Base-by-base conservation (phyloP, 2,113 vertebrate genomes). In the Dicrurus megarhynchus region DNA sequence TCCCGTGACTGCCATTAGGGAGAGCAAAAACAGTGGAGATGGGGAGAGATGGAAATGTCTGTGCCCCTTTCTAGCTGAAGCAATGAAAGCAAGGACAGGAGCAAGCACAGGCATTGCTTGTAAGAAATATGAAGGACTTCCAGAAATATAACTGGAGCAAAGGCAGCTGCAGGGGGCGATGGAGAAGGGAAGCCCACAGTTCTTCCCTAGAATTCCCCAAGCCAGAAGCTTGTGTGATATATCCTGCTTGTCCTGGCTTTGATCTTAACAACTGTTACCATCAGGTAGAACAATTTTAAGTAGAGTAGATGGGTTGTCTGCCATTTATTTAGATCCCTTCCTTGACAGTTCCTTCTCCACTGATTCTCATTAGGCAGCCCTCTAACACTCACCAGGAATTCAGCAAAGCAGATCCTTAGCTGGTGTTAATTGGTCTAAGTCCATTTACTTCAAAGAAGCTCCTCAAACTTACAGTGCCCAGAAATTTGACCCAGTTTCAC, bases 401-500 rank as follows among this genome's bases (percentile, higher is more conserved):
- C 70, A 7, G 65, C 42, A 93, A 89, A 95, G 74, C 89, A 85
- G 87, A 89, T 79, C 81, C 42, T 91, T 84, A 89, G n/a, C 69
- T 79, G 65, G 26, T 93, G 65, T 87, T 94, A 91, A 95, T 84
- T 92, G 89, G 49, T 71, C 56, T 78, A 68, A 92, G 77, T 91
- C 77, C n/a, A 84, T 89, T 94, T 87, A 65, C 81, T 94, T 93
- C 89, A 93, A 87, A 96, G 84, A 87, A 84, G 57, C 41, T 80
- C 37, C 79, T 93, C 32, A 75, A 91, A 92, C 32, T 70, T 81
- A 71, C 22, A 49, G 56, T 33, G 69, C 87, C 87, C 84, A 91
- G 65, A 93, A 91, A 93, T 91, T 32, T 94, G 94, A 94, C 78
- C 87, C 81, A 87, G 41, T 95, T 97, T 95, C 74, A 75, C 61